Evolutionary conservation across 2,113 vertebrate species (phyloP), one percentile per base, ranked within the genome.

Genomic region (Cryptomyrus ogoouensis): DNA sequence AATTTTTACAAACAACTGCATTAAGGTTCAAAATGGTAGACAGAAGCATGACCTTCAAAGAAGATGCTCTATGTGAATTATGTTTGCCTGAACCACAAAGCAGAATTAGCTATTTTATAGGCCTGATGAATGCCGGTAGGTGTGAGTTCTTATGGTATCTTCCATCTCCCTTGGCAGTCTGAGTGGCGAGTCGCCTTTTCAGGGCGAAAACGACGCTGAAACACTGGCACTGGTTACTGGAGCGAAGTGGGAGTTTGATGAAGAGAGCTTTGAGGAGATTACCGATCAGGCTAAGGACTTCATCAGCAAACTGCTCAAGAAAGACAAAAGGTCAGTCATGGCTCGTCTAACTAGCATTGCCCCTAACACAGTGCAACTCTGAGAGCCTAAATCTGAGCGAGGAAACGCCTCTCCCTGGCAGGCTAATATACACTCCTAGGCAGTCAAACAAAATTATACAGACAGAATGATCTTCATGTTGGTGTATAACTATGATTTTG

Each of bases 151-250:
- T 42, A 0, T 8, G 27, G n/a, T 0, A 19, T 15, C 10, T 52
- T 17, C 17, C 47, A 17, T 87, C 49, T n/a, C 46, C n/a, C 47
- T 47, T 53, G 27, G n/a, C n/a, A 98, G 97, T 91, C 94, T 98
- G 89, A 97, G 97, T 0, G 97, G 97, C 52, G 97, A 97, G 89
- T 97, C 96, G 0, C 97, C 97, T 0, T 98, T 98, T 93, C 97
- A 97, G 91, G 97, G 97, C 15, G 94, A 94, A 90, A 96, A 50
- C 0, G 96, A 97, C 27, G 89, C 94, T 1, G 97, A 98, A 92
- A 98, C 97, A 0, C 90, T 97, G 1, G 93, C 93, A 58, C 95
- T 96, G 0, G 92, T 98, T 89, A 97, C 96, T 0, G 94, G 94
- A 5, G 97, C 96, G 0, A 19, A 0, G 46, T 98, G 95, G 90